These are phyloP conservation scores for Sebastes itinus DNA, from an alignment of 2,797 vertebrate genomes.

Conservation along the genomic window DNA sequence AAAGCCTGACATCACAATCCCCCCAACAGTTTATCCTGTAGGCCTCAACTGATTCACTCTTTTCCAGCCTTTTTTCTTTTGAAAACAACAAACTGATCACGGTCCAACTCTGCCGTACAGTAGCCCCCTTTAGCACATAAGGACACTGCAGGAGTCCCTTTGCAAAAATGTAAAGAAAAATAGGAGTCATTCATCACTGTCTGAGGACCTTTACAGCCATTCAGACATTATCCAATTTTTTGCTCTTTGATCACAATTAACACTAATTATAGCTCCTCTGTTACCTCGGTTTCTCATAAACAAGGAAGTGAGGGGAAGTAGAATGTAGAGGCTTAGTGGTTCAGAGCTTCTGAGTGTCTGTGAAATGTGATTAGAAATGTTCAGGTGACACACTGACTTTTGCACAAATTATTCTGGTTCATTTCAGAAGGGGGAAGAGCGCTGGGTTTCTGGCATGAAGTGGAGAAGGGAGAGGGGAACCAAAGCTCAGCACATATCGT, in stretches of 20 bases:
- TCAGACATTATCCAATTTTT: slow-evolving; percentile 57
- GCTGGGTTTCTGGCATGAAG: neutral
- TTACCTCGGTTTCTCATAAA: slow-evolving; percentile 49
- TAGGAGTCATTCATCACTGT: slow-evolving; percentile 53
- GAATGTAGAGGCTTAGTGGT: slow-evolving; percentile 15
- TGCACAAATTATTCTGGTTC: slow-evolving; percentile 11
- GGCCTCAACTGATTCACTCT: neutral
- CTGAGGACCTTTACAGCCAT: slow-evolving; percentile 52
- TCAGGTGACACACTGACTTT: slow-evolving; percentile 46
- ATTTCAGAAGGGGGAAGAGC: neutral
- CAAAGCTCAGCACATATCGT: slow-evolving; percentile 1
- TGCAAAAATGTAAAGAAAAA: slow-evolving; percentile 32
- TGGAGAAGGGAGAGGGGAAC: slow-evolving; percentile 4
- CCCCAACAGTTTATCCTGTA: neutral
- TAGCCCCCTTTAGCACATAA: neutral
- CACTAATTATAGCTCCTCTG: slow-evolving; percentile 47
- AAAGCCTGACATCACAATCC: neutral
- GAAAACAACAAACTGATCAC: neutral
- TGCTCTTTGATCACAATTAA: slow-evolving; percentile 62
- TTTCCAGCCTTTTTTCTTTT: neutral
- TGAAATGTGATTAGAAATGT: slow-evolving; percentile 49
- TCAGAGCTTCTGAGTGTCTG: slow-evolving; percentile 26
- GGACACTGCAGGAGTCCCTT: slow-evolving; percentile 11
- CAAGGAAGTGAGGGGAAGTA: slow-evolving; percentile 27
- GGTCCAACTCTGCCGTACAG: neutral